These are phyloP conservation scores for Takifugu ocellatus DNA, from an alignment of 2,797 vertebrate species.

Conservation along the genomic window DNA sequence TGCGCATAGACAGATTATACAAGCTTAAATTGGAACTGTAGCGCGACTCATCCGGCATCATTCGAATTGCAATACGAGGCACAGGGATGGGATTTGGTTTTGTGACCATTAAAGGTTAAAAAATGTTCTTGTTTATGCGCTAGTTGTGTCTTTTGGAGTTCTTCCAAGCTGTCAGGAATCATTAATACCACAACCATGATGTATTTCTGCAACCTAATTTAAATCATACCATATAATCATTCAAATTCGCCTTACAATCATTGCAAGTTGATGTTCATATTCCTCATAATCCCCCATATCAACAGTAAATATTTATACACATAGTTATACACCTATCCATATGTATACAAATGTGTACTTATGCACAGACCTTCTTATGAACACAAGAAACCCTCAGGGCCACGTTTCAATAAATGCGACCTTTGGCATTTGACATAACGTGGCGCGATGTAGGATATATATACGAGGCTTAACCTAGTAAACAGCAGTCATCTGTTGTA, in stretches of 20 bases:
- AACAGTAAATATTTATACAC: too few species aligned
- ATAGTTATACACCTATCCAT: too few species aligned
- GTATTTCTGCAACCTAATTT: not conserved
- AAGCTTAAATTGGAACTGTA: not conserved
- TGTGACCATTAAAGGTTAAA: not conserved
- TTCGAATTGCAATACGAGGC: not conserved
- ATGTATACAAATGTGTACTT: slow-evolving; percentile 4
- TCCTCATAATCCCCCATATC: too few species aligned
- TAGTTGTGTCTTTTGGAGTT: not conserved
- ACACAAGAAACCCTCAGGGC: slow-evolving; percentile 7
- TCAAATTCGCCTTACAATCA: not conserved
- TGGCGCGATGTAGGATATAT: slow-evolving; percentile 25
- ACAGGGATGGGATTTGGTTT: not conserved
- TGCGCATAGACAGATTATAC: not conserved
- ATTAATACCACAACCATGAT: not conserved
- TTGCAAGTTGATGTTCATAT: not conserved
- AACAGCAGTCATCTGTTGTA: slow-evolving; percentile 10
- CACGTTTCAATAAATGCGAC: slow-evolving; percentile 27
- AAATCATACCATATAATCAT: not conserved
- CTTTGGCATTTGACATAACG: slow-evolving; percentile 44
- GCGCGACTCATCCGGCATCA: not conserved
- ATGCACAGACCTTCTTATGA: slow-evolving; percentile 15
- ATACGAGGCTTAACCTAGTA: slow-evolving; percentile 42
- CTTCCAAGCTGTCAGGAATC: slow-evolving; percentile 6
- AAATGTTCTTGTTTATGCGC: not conserved